Evolutionary conservation across 2,797 vertebrate genomes (phyloP).

Genomic region (Menidia menidia): DNA sequence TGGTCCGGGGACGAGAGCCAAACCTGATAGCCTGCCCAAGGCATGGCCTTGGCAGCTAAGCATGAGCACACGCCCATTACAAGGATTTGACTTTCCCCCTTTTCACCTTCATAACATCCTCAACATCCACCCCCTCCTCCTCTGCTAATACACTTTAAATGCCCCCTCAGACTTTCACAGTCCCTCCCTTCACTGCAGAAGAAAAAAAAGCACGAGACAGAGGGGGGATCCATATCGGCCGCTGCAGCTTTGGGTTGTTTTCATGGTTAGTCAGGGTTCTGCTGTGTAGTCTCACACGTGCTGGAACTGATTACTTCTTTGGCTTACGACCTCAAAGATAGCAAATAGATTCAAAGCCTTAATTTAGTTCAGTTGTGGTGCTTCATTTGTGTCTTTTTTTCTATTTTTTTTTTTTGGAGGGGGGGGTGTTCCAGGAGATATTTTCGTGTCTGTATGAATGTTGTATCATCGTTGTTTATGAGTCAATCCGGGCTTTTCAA

Average conservation of each 20-base stretch:
- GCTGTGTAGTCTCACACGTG: slow-evolving; percentile 29
- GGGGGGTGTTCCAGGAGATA: slow-evolving; percentile 1
- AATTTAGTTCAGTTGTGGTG: slow-evolving; percentile 22
- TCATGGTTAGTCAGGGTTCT: slow-evolving; percentile 23
- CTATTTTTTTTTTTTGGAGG: slow-evolving; percentile 6
- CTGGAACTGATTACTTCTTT: slow-evolving; percentile 53
- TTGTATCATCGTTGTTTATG: slow-evolving; percentile 40
- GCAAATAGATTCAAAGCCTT: slow-evolving; percentile 28
- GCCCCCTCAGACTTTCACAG: slow-evolving; percentile 23
- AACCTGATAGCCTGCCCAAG: slow-evolving; percentile 24
- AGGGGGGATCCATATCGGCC: slow-evolving; percentile 25
- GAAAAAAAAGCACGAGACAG: slow-evolving; percentile 28
- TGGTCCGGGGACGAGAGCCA: slow-evolving; percentile 40
- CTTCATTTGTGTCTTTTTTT: slow-evolving; percentile 24
- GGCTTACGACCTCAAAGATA: slow-evolving; percentile 39
- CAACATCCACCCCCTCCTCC: neutral
- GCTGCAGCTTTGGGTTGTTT: slow-evolving; percentile 38
- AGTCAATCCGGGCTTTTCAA: slow-evolving; percentile 68
- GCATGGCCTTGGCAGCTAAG: slow-evolving; percentile 45
- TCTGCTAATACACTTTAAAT: slow-evolving; percentile 37
- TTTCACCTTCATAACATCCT: slow-evolving; percentile 57
- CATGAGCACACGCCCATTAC: slow-evolving; percentile 39
- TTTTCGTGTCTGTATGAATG: slow-evolving; percentile 27
- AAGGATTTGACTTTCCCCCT: slow-evolving; percentile 42
- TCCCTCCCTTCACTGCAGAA: slow-evolving; percentile 12